phyloP scores from a whole-genome alignment of 2,888 invertebrate species.

The Cryptocephalus primarius region DNA sequence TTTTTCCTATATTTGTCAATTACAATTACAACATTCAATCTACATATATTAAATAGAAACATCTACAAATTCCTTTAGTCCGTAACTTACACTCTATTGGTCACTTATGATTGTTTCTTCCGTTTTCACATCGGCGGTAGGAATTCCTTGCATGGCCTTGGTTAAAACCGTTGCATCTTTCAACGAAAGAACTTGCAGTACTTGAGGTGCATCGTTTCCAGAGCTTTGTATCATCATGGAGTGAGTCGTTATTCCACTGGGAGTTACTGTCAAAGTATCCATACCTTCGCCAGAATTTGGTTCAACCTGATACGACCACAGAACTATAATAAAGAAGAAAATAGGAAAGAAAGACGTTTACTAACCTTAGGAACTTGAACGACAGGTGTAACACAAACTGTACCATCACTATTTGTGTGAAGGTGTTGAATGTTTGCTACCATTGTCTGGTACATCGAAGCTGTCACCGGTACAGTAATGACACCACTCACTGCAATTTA shows the following conservation, averaged over 20 bases:
- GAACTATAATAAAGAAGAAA: slow-evolving; percentile 2
- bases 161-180: slow-evolving; percentile 75
- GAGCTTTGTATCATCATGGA: slow-evolving; percentile 72
- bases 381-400: slow-evolving; percentile 74
- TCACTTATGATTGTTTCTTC: slow-evolving; percentile 52
- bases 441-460: slow-evolving; percentile 94
- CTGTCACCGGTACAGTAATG: slow-evolving; percentile 90
- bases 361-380: slow-evolving; percentile 57
- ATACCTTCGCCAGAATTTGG: slow-evolving; percentile 58
- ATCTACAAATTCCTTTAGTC: slow-evolving; percentile 6
- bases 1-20: too few relatives aligned
- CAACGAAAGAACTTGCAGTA: slow-evolving; percentile 72
- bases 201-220: slow-evolving; percentile 62
- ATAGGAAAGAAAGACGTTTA: background rate
- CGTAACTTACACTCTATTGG: slow-evolving; percentile 26
- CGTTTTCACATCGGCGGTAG: slow-evolving; percentile 53
- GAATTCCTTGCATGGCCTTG: slow-evolving; percentile 63
- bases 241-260: slow-evolving; percentile 56
- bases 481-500: slow-evolving; percentile 78
- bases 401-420: slow-evolving; percentile 61
- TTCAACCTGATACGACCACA: slow-evolving; percentile 49
- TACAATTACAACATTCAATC: too few relatives aligned
- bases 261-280: slow-evolving; percentile 62
- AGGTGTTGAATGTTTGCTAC: slow-evolving; percentile 80
- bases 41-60: slow-evolving; percentile 3